phyloP scores from a whole-genome alignment of 2,888 invertebrate genomes.

The Pocota personata region DNA sequence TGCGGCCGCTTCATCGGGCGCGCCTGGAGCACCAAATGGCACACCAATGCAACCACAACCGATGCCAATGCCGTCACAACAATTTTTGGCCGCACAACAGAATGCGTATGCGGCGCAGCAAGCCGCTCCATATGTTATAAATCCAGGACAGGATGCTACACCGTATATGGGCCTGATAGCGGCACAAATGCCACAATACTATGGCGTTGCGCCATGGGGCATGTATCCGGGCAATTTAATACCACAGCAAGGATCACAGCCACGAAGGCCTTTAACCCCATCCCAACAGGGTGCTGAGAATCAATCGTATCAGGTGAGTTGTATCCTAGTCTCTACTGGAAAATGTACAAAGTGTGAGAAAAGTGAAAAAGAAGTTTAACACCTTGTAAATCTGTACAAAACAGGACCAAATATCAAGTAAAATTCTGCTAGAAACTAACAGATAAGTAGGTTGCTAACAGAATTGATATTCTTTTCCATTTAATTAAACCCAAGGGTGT shows the following conservation, averaged over 20 bases:
- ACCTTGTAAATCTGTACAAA: conserved; percentile 61
- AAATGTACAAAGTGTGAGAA: conserved; percentile 67
- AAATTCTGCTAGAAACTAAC: conserved; percentile 18
- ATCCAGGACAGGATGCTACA: conserved; percentile 88
- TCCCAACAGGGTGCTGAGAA: conserved; percentile 86
- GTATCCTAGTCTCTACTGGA: neutral
- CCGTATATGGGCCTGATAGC: conserved; percentile 94
- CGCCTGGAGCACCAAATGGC: conserved; percentile 86
- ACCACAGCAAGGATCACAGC: conserved; percentile 87
- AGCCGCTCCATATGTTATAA: conserved; percentile 92
- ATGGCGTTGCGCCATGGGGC: conserved; percentile 95
- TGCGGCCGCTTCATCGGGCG: conserved; percentile 82
- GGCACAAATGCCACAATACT: conserved; percentile 94
- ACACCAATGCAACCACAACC: conserved; percentile 87
- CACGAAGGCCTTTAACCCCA: conserved; percentile 91
- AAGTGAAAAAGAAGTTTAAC: conserved; percentile 32
- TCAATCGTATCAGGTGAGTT: conserved; percentile 83
- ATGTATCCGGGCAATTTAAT: conserved; percentile 93
- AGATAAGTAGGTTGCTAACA: conserved; percentile 41
- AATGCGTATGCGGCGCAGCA: conserved; percentile 86
- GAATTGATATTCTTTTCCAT: conserved; percentile 29
- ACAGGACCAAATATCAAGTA: neutral
- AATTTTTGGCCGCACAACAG: conserved; percentile 90
- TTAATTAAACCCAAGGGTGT: conserved; percentile 37
- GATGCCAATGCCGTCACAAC: conserved; percentile 90